phyloP scores from a whole-genome alignment of 2,888 invertebrate species.

The Napeogenes sylphis region DNA sequence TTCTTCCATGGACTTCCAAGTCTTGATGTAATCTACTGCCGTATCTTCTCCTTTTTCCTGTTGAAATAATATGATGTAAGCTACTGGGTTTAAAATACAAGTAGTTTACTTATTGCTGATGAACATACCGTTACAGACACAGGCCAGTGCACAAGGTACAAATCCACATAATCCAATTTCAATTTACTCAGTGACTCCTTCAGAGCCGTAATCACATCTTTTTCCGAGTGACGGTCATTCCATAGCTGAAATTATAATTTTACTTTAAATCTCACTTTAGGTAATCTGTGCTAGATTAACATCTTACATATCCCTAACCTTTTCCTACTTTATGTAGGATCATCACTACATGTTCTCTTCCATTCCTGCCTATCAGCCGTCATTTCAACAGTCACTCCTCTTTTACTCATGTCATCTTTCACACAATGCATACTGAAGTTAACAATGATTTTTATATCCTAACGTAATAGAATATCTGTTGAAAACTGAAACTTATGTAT shows the following conservation, averaged over 20 bases:
- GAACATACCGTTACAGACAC: slow-evolving; percentile 70
- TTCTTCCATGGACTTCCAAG: slow-evolving; percentile 87
- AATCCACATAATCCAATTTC: slow-evolving; percentile 85
- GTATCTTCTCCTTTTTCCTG: slow-evolving; percentile 64
- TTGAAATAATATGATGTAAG: neutral
- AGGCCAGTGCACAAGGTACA: slow-evolving; percentile 91
- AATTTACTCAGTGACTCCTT: slow-evolving; percentile 81
- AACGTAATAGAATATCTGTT: too few species aligned
- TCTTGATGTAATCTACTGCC: slow-evolving; percentile 83
- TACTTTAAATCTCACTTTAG: neutral
- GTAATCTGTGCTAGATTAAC: neutral
- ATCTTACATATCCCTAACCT: too few species aligned
- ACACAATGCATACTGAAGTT: neutral
- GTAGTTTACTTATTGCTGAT: too few species aligned
- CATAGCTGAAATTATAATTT: slow-evolving; percentile 52
- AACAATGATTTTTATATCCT: neutral
- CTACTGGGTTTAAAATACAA: too few species aligned
- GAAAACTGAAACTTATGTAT: too few species aligned
- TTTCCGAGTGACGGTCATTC: slow-evolving; percentile 78
- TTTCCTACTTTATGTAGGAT: too few species aligned
- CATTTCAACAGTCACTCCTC: too few species aligned
- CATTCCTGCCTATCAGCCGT: too few species aligned
- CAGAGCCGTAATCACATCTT: slow-evolving; percentile 81
- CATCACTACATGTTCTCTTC: too few species aligned
- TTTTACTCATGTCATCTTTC: too few species aligned